Base-by-base conservation (phyloP, 2,888 invertebrate genomes). In the Pyrocoelia pectoralis region DNA sequence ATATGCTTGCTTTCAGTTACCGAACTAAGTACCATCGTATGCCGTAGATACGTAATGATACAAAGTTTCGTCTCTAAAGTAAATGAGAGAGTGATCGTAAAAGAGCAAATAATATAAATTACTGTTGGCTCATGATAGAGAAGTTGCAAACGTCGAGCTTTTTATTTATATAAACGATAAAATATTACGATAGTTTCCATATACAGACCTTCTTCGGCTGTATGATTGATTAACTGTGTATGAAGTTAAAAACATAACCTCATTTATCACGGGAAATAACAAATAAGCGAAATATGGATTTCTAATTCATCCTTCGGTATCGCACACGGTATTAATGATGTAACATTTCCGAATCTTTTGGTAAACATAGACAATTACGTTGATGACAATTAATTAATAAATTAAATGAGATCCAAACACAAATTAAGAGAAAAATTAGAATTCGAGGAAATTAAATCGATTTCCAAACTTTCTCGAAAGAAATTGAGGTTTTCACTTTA, bases 21-120 rank as follows among this genome's bases (percentile, higher is more conserved):
- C n/a, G n/a, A n/a, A n/a, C n/a, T n/a, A n/a, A n/a, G n/a, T n/a
- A n/a, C n/a, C n/a, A n/a, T n/a, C n/a, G n/a, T n/a, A n/a, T n/a
- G n/a, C n/a, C n/a, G n/a, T n/a, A n/a, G n/a, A n/a, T n/a, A n/a
- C n/a, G n/a, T n/a, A n/a, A n/a, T n/a, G n/a, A n/a, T n/a, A n/a
- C n/a, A n/a, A n/a, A n/a, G n/a, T n/a, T n/a, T n/a, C n/a, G n/a
- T n/a, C n/a, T n/a, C n/a, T n/a, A n/a, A n/a, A 18, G 10, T 9
- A n/a, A 46, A 17, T 17, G 18, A 5, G 3, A 17, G 10, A 46
- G 18, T 3, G 10, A 10, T 46, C 18, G 17, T 46, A 46, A 46
- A 46, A 17, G 10, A n/a, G 46, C 46, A 46, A n/a, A 46, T 46
- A 46, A 46, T 17, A 46, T 46, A 46, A 46, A 46, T 46, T 46